Evolutionary conservation across 2,888 invertebrate genomes (phyloP), one percentile per base, ranked within the genome.

Genomic region (Xylocampa areola): DNA sequence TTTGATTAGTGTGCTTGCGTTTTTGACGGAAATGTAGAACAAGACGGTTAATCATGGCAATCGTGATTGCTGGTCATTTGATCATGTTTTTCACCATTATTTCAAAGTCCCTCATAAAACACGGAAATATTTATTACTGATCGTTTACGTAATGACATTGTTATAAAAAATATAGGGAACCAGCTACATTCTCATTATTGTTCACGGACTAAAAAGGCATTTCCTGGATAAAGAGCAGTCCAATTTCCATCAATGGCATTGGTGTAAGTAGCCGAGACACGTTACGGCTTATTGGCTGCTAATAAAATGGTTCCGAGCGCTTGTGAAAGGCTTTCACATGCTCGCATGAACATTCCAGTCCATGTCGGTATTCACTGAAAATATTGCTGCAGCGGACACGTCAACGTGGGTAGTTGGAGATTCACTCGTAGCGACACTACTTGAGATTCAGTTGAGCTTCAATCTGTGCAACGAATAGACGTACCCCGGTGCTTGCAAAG

Each of bases 241-340:
- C 61, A 59, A 60, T 72, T 71, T 51, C 64, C 49, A 68, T 72
- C 63, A 69, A 73, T 68, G 52, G 60, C 37, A 45, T 47, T 39
- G 52, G 49, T 40, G 57, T 54, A 51, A 52, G 60, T 60, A 53
- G 76, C 66, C 29, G 41, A 48, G 72, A 63, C 63, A 73, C 70
- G 74, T 69, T 48, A 65, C 62, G 66, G 65, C 68, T 79, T 81
- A 87, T 85, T 85, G 81, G 81, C 76, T 77, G 80, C 77, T 80
- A 86, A 88, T 89, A 87, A 84, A 87, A 82, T 70, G 65, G 70
- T 63, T 74, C 68, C 65, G 54, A 64, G 68, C 72, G 62, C 58
- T 64, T 63, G 16, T 76, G 73, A 83, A 87, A 82, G 78, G 78
- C 78, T 62, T 67, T 67, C 51, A 74, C 84, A 81, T 84, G 76